Base-by-base conservation (phyloP, 2,888 invertebrate genomes). In the Idaea straminata region DNA sequence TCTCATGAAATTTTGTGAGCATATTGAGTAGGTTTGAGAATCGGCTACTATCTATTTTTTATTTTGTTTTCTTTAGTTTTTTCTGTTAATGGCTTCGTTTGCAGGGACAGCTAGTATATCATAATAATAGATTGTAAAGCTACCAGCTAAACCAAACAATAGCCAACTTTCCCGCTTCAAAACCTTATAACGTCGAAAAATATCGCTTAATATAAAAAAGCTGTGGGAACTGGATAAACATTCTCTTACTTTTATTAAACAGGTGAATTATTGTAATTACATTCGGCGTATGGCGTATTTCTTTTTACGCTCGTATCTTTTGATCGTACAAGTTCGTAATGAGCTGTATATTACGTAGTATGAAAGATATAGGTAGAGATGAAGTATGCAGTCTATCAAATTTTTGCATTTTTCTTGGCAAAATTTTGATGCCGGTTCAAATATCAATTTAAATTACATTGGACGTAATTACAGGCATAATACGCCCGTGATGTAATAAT, bases 181-280 rank as follows among this genome's bases (percentile, higher is more conserved):
- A 25, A 25, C 25, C 25, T 25, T 25, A 47, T 47, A 47, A 47
- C 47, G 47, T 13, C 13, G 47, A 70, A 71, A 70, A 73, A 74
- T 77, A 78, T 75, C 70, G 73, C 72, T 72, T 69, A 68, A 64
- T 67, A 73, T 25, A 25, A 25, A 25, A 68, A 63, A 59, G 63
- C 60, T 64, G 47, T 66, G 62, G 63, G 61, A 67, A 65, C 69
- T 63, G 61, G 66, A 69, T 69, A 69, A 73, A 71, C 69, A 73
- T 65, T 65, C 70, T 68, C 64, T 69, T 70, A 67, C 71, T 72
- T 70, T 69, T 69, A 72, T 72, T 70, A 72, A 70, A 70, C 66
- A 67, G 64, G 63, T 67, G 64, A 72, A 68, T 66, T 71, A 70
- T 72, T 65, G 63, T 69, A 68, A 69, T 66, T 65, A 66, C 60